Conservation (phyloP, 2,888 invertebrate genomes). For the Campoletis raptor region DNA sequence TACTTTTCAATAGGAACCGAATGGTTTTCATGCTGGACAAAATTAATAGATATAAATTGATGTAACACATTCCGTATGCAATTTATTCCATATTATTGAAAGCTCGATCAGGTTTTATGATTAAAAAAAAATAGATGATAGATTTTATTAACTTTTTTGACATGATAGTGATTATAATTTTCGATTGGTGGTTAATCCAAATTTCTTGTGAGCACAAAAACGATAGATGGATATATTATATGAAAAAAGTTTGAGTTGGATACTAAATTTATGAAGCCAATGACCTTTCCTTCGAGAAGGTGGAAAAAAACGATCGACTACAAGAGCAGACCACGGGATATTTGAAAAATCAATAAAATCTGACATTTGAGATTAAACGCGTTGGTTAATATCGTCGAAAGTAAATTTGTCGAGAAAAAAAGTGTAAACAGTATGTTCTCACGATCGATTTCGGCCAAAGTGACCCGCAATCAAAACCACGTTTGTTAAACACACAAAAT, state of each 20-base stretch:
- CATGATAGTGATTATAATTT: background rate
- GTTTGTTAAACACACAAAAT: background rate
- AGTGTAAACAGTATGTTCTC: background rate
- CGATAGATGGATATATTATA: background rate
- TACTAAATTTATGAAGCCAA: background rate
- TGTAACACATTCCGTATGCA: background rate
- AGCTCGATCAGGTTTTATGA: background rate
- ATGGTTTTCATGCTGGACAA: background rate
- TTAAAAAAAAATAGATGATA: background rate
- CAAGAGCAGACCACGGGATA: background rate
- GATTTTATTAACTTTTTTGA: background rate
- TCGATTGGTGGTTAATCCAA: background rate
- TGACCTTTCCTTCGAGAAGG: background rate
- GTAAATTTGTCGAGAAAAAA: background rate
- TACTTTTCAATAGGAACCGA: background rate
- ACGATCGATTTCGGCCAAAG: background rate
- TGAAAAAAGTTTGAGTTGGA: background rate
- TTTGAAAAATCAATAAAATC: constrained; percentile 4
- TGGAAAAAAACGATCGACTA: background rate
- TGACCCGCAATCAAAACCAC: background rate
- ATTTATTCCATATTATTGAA: background rate
- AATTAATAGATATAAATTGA: background rate
- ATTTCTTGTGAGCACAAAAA: background rate
- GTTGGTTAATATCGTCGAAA: background rate
- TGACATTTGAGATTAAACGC: background rate